Evolutionary conservation across 2,797 vertebrate genomes (phyloP).

Genomic region (Enteromius treurensis): DNA sequence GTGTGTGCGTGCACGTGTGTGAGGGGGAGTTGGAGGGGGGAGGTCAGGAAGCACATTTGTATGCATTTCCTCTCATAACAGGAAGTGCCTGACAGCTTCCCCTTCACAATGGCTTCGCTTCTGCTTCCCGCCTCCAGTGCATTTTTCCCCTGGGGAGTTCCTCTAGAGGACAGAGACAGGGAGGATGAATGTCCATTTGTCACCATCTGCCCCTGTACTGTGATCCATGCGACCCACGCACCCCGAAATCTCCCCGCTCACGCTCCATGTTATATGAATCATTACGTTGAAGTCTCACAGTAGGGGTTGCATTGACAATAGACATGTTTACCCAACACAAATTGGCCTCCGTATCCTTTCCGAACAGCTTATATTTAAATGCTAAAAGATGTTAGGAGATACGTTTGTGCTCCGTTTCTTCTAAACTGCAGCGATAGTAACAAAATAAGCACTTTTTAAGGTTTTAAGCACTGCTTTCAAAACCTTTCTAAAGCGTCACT

Average conservation of each 20-base stretch:
- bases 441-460: too few species aligned
- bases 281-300: constrained; percentile 11
- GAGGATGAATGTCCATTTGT: constrained; percentile 62
- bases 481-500: neutral
- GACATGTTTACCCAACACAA: neutral
- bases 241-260: constrained; percentile 38
- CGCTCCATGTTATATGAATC: neutral
- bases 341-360: neutral
- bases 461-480: neutral
- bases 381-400: neutral
- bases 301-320: neutral
- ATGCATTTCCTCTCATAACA: constrained; percentile 99
- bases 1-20: constrained; percentile 41
- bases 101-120: constrained; percentile 98
- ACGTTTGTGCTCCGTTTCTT: neutral
- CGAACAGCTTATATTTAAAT: constrained; percentile 2
- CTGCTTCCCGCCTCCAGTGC: constrained; percentile 93
- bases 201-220: constrained; percentile 41
- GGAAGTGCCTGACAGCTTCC: constrained; percentile 99
- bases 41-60: constrained; percentile 99
- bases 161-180: constrained; percentile 57
- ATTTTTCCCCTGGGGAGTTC: constrained; percentile 83
- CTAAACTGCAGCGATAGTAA: neutral
- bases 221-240: constrained; percentile 20
- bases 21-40: constrained; percentile 61